Conservation (phyloP, 2,888 invertebrate genomes). For the Hypena proboscidalis region DNA sequence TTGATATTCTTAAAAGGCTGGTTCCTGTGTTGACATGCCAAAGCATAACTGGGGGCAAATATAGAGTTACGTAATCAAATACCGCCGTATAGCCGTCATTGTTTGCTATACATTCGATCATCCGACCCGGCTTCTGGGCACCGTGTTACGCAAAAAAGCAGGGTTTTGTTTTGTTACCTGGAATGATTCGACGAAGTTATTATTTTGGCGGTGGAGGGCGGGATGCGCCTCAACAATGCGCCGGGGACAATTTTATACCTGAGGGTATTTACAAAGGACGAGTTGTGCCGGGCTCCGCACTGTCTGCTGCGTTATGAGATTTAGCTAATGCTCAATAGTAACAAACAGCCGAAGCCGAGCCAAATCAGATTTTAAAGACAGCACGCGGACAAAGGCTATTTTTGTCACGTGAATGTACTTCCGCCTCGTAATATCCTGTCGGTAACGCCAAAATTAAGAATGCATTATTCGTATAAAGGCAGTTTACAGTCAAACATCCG, state of each 20-base stretch:
- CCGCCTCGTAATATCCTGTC: conserved; percentile 68
- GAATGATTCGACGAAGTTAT: conserved; percentile 59
- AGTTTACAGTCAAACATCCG: conserved; percentile 81
- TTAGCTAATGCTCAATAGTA: conserved; percentile 54
- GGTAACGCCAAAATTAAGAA: conserved; percentile 62
- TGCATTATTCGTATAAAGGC: conserved; percentile 65
- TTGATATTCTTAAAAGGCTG: conserved; percentile 13
- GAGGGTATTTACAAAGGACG: conserved; percentile 75
- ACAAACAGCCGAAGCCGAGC: conserved; percentile 55
- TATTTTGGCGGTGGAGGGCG: conserved; percentile 75
- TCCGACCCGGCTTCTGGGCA: conserved; percentile 64
- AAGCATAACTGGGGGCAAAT: conserved; percentile 24
- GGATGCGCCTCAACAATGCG: conserved; percentile 67
- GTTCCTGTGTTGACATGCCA: conserved; percentile 8
- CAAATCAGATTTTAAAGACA: conserved; percentile 60
- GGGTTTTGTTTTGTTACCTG: conserved; percentile 75
- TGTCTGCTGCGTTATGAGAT: conserved; percentile 66
- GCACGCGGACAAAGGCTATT: conserved; percentile 56
- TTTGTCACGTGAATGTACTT: conserved; percentile 63
- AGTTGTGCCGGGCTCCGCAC: conserved; percentile 59
- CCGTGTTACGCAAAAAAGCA: conserved; percentile 75
- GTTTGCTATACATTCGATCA: conserved; percentile 68
- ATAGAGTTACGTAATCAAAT: conserved; percentile 63
- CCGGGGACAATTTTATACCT: conserved; percentile 74
- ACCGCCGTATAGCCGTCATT: conserved; percentile 59